phyloP scores from a whole-genome alignment of 2,797 vertebrate genomes.

The Hozukius guyotensis region DNA sequence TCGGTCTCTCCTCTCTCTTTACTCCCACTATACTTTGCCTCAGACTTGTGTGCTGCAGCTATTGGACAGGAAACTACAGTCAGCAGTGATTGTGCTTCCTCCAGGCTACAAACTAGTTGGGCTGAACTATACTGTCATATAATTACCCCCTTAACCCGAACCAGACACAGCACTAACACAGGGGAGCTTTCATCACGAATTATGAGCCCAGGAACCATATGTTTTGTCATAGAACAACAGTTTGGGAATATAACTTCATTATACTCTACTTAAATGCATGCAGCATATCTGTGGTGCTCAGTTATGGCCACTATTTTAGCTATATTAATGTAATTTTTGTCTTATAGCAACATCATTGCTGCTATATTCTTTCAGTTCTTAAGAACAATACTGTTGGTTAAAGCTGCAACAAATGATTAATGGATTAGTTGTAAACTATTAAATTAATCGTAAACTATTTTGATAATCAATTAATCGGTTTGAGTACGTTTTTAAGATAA shows the following conservation, averaged over 20 bases:
- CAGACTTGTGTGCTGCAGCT: constrained; percentile 64
- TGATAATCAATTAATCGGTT: too few relatives aligned
- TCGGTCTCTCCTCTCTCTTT: constrained; percentile 48
- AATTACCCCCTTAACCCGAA: constrained; percentile 78
- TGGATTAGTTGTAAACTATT: too few relatives aligned
- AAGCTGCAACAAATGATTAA: too few relatives aligned
- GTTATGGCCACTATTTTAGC: not conserved
- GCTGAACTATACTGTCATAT: constrained; percentile 78
- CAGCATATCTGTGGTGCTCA: not conserved
- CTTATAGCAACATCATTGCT: not conserved
- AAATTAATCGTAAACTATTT: too few relatives aligned
- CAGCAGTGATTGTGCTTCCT: constrained; percentile 85
- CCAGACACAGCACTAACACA: constrained; percentile 68
- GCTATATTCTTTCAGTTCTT: not conserved
- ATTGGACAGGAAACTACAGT: constrained; percentile 84
- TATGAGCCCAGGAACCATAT: constrained; percentile 41
- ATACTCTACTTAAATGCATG: not conserved
- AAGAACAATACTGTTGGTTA: not conserved
- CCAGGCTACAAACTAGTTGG: constrained; percentile 78
- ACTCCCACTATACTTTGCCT: constrained; percentile 60
- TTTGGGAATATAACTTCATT: constrained; percentile 4
- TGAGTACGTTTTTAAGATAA: too few relatives aligned
- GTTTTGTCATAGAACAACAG: constrained; percentile 35
- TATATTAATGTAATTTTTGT: not conserved
- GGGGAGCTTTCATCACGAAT: constrained; percentile 53